Percentiles rank a stretch among this genome's conserved stretches.
Evolutionary conservation across 2,113 vertebrate genomes (phyloP).

Genomic region (Heterotilapia buettikoferi): DNA sequence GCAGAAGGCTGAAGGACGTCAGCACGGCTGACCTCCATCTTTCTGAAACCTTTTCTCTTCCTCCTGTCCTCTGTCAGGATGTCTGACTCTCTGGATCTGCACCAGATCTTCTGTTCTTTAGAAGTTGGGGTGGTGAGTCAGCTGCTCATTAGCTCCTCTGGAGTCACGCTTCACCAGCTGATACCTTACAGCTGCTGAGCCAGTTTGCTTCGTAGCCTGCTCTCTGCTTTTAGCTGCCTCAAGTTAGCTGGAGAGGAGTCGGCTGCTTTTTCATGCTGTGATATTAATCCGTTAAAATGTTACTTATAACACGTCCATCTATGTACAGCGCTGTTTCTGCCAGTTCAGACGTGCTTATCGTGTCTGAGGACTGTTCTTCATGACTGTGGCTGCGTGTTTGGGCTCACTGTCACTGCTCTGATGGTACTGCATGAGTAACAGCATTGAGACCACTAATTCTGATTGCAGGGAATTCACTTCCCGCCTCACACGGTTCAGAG

Average conservation of each 20-base stretch:
- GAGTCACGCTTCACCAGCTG: not conserved
- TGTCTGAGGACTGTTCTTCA: not conserved
- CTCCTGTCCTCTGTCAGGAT: conserved; percentile 31
- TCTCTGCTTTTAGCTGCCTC: not conserved
- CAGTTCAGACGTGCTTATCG: not conserved
- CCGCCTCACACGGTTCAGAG: not conserved
- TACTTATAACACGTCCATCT: rapidly evolving
- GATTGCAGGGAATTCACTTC: not conserved
- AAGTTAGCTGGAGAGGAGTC: not conserved
- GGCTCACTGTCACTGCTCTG: not conserved
- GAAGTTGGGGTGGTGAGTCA: conserved; percentile 57
- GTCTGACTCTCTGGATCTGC: conserved; percentile 52
- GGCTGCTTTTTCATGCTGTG: not conserved
- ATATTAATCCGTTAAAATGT: not conserved
- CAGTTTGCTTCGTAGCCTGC: not conserved
- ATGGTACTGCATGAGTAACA: not conserved
- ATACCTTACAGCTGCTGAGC: not conserved
- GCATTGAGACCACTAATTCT: not conserved
- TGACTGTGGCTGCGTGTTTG: not conserved
- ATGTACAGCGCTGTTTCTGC: not conserved
- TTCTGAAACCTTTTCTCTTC: not conserved
- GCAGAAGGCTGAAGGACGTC: not conserved
- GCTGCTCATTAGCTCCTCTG: not conserved
- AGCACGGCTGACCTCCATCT: not conserved
- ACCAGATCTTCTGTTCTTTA: conserved; percentile 55